Conservation (phyloP, 2,113 vertebrate species). For the Rhineura floridana region DNA sequence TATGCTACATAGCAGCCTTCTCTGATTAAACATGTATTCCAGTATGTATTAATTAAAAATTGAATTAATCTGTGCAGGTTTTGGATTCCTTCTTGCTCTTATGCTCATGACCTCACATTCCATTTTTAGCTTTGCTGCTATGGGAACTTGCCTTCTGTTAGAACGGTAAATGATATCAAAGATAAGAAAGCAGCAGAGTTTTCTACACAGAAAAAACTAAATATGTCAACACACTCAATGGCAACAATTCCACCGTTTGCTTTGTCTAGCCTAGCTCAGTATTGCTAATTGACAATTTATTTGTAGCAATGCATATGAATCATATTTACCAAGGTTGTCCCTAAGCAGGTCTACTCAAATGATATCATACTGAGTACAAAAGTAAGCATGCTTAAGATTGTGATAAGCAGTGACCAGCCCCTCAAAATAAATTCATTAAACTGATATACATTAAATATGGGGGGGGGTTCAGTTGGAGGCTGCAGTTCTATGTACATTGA, state of each 20-base stretch:
- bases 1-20: not conserved
- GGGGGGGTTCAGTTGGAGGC: not conserved
- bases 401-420: not conserved
- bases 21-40: not conserved
- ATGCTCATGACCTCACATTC: not conserved
- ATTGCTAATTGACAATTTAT: not conserved
- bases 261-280: no score
- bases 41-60: not conserved
- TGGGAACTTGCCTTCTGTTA: not conserved
- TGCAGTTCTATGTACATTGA: not conserved
- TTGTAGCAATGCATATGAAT: not conserved
- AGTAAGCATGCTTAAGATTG: not conserved
- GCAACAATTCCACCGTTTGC: not conserved
- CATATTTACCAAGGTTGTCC: not conserved
- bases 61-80: not conserved
- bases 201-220: not conserved
- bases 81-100: not conserved
- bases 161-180: not conserved
- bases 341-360: not conserved
- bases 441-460: not conserved
- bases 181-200: not conserved
- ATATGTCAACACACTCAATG: not conserved
- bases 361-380: not conserved
- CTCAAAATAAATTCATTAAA: not conserved
- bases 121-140: constrained; percentile 21